phyloP scores from a whole-genome alignment of 2,888 invertebrate genomes.

The Tromatobia lineatoria region DNA sequence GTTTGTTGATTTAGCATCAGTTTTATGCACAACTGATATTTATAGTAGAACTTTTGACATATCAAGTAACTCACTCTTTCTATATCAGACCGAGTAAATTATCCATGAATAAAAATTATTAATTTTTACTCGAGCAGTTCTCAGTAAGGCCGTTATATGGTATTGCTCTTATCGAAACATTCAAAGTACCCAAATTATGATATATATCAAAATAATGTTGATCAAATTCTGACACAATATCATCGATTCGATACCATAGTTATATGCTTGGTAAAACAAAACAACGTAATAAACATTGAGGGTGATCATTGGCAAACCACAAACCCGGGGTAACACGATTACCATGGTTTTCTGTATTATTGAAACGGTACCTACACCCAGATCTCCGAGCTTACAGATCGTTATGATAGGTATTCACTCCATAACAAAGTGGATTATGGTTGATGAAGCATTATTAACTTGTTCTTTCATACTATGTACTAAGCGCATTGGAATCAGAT shows the following conservation, averaged over 20 bases:
- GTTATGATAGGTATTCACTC: conserved; percentile 13
- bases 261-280: conserved; percentile 1
- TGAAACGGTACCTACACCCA: neutral
- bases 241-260: conserved; percentile 12
- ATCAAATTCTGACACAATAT: conserved; percentile 2
- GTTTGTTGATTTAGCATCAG: too few relatives aligned
- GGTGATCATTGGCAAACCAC: conserved; percentile 38
- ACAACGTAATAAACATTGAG: neutral
- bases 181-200: neutral
- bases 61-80: too few relatives aligned
- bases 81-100: too few relatives aligned
- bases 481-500: neutral
- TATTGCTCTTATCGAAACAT: neutral
- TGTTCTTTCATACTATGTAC: neutral
- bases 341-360: conserved; percentile 19
- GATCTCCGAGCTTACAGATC: neutral
- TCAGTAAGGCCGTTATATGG: too few relatives aligned
- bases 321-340: conserved; percentile 18
- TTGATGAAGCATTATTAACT: neutral
- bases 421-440: conserved; percentile 10
- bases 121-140: too few relatives aligned
- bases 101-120: too few relatives aligned
- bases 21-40: too few relatives aligned
- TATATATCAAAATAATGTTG: neutral
- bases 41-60: too few relatives aligned